phyloP scores from a whole-genome alignment of 2,797 vertebrate genomes.

The Propithecus perrieri region DNA sequence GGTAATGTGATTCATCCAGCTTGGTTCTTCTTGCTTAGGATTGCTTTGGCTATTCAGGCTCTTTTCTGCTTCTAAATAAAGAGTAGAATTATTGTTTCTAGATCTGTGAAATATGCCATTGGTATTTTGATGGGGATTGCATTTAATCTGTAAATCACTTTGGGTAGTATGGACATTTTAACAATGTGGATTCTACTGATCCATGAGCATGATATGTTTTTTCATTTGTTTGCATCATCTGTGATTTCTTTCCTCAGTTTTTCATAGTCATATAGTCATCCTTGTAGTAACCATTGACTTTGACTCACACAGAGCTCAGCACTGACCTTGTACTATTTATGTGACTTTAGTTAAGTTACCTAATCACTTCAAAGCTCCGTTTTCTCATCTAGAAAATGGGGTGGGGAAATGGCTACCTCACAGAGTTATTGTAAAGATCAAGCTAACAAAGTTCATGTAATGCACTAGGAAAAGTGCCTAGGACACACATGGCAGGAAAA shows the following conservation, averaged over 20 bases:
- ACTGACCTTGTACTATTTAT: neutral
- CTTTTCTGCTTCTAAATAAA: neutral
- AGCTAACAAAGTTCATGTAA: neutral
- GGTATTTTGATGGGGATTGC: neutral
- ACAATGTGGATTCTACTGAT: neutral
- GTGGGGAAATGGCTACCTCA: neutral
- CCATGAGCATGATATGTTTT: neutral
- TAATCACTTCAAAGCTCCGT: neutral
- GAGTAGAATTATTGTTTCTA: neutral
- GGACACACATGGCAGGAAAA: neutral
- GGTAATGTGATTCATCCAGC: neutral
- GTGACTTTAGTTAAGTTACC: neutral
- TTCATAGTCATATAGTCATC: neutral
- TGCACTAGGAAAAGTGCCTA: neutral
- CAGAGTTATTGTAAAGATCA: neutral
- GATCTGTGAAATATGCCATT: neutral
- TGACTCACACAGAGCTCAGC: neutral
- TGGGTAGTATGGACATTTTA: neutral
- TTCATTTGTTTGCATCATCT: neutral
- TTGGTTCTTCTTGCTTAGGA: neutral
- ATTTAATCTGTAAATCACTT: neutral
- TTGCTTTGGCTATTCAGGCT: neutral
- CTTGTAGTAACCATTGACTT: neutral
- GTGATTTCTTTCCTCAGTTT: neutral
- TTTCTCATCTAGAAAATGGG: neutral